Evolutionary conservation across 92 coral and sea anemone genomes (phyloP).

Genomic region (Palythoa grandis): DNA sequence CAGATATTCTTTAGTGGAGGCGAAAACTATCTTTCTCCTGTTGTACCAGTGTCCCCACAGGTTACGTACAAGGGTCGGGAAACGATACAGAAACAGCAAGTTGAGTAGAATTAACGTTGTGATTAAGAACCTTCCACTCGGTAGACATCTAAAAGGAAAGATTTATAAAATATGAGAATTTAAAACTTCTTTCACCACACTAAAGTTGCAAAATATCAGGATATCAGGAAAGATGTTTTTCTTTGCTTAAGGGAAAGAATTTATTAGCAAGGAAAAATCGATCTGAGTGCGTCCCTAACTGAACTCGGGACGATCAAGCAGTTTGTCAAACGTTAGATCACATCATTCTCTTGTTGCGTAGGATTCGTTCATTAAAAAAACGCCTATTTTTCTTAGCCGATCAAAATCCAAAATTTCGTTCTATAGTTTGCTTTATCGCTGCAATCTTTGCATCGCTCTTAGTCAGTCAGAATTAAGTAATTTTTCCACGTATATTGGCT

Average conservation of each 20-base stretch:
- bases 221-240: not conserved
- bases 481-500: too few species aligned
- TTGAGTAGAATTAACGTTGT: constrained; percentile 72
- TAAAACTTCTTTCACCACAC: not conserved
- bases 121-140: constrained; percentile 77
- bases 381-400: too few species aligned
- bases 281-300: not conserved
- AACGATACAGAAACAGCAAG: constrained; percentile 85
- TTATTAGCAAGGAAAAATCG: not conserved
- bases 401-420: too few species aligned
- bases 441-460: too few species aligned
- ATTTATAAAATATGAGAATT: not conserved
- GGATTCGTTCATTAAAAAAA: too few species aligned
- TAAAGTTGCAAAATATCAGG: not conserved
- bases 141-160: constrained; percentile 57
- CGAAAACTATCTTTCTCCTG: constrained; percentile 82
- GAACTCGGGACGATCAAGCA: too few species aligned
- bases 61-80: constrained; percentile 76
- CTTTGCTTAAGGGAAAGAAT: not conserved
- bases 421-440: too few species aligned
- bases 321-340: too few species aligned
- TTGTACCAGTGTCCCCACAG: constrained; percentile 93
- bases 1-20: constrained; percentile 77
- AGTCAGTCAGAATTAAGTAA: too few species aligned
- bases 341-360: too few species aligned